Conservation (phyloP, 2,113 vertebrate species). For the Hippocampus barbouri region DNA sequence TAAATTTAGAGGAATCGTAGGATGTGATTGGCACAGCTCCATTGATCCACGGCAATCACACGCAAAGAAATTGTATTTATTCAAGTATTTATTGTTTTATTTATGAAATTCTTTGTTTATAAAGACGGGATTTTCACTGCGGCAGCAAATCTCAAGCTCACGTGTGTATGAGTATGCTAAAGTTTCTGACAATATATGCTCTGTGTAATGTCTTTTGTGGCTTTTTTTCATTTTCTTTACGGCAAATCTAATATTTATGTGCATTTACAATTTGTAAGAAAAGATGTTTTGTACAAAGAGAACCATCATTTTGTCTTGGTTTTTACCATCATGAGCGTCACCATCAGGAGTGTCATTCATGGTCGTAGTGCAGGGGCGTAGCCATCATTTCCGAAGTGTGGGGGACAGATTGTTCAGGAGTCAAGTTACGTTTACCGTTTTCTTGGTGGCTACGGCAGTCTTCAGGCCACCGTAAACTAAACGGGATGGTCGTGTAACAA, state of each 20-base stretch:
- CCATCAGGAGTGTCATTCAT: slow-evolving; percentile 61
- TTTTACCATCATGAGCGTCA: slow-evolving; percentile 92
- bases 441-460: neutral
- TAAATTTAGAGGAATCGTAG: slow-evolving; percentile 32
- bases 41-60: slow-evolving; percentile 63
- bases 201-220: slow-evolving; percentile 64
- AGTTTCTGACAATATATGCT: slow-evolving; percentile 30
- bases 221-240: slow-evolving; percentile 56
- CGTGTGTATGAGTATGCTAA: slow-evolving; percentile 31
- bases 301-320: slow-evolving; percentile 92
- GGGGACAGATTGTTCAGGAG: too few relatives aligned
- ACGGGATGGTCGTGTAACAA: neutral
- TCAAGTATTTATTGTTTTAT: slow-evolving; percentile 71
- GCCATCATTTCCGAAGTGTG: too few relatives aligned
- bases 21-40: slow-evolving; percentile 47
- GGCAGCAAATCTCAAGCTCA: slow-evolving; percentile 44
- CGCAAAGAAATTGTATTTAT: slow-evolving; percentile 69
- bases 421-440: neutral
- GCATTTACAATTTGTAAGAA: slow-evolving; percentile 99
- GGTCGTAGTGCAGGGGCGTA: slow-evolving; percentile 12
- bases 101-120: slow-evolving; percentile 64
- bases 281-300: slow-evolving; percentile 93
- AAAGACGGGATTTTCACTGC: slow-evolving; percentile 72
- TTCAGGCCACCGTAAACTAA: neutral
- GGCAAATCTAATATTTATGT: slow-evolving; percentile 89